Percentiles rank a stretch among this genome's conserved stretches.
These are phyloP conservation scores for Phthorimaea operculella DNA, from an alignment of 1,140 invertebrate species.

Conservation along the genomic window DNA sequence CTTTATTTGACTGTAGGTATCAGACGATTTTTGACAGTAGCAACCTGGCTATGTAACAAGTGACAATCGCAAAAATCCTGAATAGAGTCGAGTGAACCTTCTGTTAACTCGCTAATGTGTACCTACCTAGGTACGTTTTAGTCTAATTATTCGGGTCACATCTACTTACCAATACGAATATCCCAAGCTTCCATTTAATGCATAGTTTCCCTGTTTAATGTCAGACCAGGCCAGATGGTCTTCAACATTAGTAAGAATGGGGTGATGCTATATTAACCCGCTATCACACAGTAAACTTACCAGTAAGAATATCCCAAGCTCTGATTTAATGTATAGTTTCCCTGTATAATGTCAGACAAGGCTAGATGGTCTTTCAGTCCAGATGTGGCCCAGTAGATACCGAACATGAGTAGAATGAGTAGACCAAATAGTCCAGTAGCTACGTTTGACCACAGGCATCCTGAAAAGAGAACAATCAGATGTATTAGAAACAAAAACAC, in stretches of 20 bases:
- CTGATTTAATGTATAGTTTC: background rate
- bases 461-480: no score
- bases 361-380: conserved; percentile 41
- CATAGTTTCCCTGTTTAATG: background rate
- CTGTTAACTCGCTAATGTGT: no score
- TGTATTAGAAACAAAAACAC: no score
- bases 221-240: conserved; percentile 33
- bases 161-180: conserved; percentile 54
- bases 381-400: conserved; percentile 43
- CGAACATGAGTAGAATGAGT: conserved; percentile 36
- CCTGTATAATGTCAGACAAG: conserved; percentile 3
- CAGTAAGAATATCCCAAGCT: conserved; percentile 54
- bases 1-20: no score
- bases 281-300: conserved; percentile 33
- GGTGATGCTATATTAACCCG: no score
- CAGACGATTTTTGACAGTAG: no score
- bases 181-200: conserved; percentile 26
- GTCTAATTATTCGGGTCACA: no score
- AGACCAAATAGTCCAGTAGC: conserved; percentile 26
- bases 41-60: no score
- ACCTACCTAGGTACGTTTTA: no score
- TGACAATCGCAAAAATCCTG: no score
- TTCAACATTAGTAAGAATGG: no score
- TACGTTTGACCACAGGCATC: conserved; percentile 43
- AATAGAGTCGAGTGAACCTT: no score